Evolutionary conservation across 1,140 invertebrate species (phyloP).

Genomic region (Copidosoma floridanum): DNA sequence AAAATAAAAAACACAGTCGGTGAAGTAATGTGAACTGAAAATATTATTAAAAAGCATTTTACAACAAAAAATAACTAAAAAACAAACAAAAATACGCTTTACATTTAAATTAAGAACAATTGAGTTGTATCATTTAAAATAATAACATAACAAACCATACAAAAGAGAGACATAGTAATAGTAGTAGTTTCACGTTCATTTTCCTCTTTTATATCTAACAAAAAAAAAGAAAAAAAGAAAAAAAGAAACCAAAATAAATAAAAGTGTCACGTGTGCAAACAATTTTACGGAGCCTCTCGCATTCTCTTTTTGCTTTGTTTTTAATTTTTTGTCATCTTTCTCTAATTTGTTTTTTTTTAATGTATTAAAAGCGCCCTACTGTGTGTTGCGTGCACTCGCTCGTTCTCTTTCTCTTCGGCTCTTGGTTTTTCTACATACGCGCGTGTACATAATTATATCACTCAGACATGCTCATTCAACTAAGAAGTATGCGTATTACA

Average conservation of each 20-base stretch:
- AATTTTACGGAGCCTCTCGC: too few relatives aligned
- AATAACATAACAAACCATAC: constrained; percentile 58
- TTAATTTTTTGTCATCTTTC: too few relatives aligned
- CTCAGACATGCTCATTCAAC: constrained; percentile 13
- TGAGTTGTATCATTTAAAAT: constrained; percentile 55
- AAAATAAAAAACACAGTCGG: constrained; percentile 45
- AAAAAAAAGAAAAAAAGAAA: too few relatives aligned
- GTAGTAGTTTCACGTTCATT: constrained; percentile 25
- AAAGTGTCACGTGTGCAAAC: constrained; percentile 7
- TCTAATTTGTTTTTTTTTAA: too few relatives aligned
- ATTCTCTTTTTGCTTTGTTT: too few relatives aligned
- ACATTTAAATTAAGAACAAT: constrained; percentile 61
- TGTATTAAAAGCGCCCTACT: too few relatives aligned
- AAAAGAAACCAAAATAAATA: too few relatives aligned
- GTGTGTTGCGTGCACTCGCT: too few relatives aligned
- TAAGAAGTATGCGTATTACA: background rate
- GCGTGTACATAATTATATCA: constrained; percentile 6
- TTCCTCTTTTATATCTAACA: constrained; percentile 16
- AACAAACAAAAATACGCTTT: constrained; percentile 59
- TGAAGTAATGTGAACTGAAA: constrained; percentile 57
- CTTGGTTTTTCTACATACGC: constrained; percentile 3
- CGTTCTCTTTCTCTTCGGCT: background rate
- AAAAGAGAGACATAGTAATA: constrained; percentile 49
- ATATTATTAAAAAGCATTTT: constrained; percentile 61
- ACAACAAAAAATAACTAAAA: constrained; percentile 60